Evolutionary conservation across 1,140 invertebrate genomes (phyloP), one percentile per base, ranked within the genome.

Genomic region (Telenomus remus): DNA sequence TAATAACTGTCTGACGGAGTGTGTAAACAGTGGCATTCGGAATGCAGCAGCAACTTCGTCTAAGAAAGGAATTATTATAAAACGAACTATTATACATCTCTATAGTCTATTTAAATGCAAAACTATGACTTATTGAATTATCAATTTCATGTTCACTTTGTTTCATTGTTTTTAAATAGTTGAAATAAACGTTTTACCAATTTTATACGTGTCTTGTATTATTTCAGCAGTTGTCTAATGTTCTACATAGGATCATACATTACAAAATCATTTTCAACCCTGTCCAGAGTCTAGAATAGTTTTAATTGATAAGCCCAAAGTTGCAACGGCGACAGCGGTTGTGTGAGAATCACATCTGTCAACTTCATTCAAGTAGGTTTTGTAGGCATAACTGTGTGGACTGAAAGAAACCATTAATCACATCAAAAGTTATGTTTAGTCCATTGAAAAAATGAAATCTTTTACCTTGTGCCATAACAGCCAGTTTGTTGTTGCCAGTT

Each of bases 111-210:
- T 86, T 84, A 85, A 86, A 76, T 76, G 73, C 71, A 68, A 63
- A 86, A 84, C 84, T 85, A 86, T 85, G 85, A 86, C 82, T 85
- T 86, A 86, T 85, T 86, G 83, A 87, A 87, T 86, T 87, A 85
- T 85, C 83, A 87, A 86, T 85, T 82, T 86, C 85, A 87, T 87
- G 85, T 87, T 86, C 84, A 87, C 84, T 81, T 87, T 87, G 85
- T 86, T 87, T 87, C 85, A 84, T 87, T 85, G 85, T 86, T 87
- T 87, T 85, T 85, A 85, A 87, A 86, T 86, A 87, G 85, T 86
- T 86, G 19, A 87, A 75, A 87, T 87, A 87, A 87, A 87, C 85
- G 85, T 87, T 87, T 87, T 87, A 87, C 82, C 85, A 85, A 85
- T 86, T 86, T 86, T 85, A 86, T 6, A 27, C 19, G 19, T 27